Conservation (phyloP, 1,140 invertebrate species). For the Papilio polytes region DNA sequence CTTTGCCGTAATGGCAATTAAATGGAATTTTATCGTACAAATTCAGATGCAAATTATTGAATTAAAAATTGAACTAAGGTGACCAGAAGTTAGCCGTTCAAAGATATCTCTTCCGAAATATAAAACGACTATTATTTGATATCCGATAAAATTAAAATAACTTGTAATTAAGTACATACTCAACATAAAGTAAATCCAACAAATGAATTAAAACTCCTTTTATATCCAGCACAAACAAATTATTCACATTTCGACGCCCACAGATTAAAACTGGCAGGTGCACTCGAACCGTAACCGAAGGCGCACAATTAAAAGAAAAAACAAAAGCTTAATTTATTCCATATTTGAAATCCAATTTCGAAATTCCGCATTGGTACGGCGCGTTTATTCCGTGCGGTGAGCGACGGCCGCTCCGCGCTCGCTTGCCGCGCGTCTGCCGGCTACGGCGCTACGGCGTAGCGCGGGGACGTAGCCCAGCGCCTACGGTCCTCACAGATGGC, state of each 20-base stretch:
- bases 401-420: conserved; percentile 59
- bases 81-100: too few relatives aligned
- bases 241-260: conserved; percentile 35
- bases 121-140: neutral
- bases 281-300: conserved; percentile 24
- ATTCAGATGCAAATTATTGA: neutral
- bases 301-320: conserved; percentile 34
- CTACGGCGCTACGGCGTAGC: conserved; percentile 47
- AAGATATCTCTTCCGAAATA: neutral
- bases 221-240: conserved; percentile 24
- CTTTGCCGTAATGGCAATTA: too few relatives aligned
- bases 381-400: neutral
- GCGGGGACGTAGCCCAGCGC: conserved; percentile 32
- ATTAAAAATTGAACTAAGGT: too few relatives aligned
- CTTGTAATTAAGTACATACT: conserved; percentile 3
- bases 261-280: conserved; percentile 27
- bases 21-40: too few relatives aligned
- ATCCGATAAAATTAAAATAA: neutral
- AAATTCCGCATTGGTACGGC: conserved; percentile 28
- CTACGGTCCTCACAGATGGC: neutral
- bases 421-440: conserved; percentile 67
- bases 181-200: conserved; percentile 3
- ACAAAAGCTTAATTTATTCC: conserved; percentile 34
- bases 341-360: conserved; percentile 36
- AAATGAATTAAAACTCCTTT: conserved; percentile 28